Base-by-base conservation (phyloP, 35 echinoderm and acorn worm genomes). In the Amphiura filiformis region DNA sequence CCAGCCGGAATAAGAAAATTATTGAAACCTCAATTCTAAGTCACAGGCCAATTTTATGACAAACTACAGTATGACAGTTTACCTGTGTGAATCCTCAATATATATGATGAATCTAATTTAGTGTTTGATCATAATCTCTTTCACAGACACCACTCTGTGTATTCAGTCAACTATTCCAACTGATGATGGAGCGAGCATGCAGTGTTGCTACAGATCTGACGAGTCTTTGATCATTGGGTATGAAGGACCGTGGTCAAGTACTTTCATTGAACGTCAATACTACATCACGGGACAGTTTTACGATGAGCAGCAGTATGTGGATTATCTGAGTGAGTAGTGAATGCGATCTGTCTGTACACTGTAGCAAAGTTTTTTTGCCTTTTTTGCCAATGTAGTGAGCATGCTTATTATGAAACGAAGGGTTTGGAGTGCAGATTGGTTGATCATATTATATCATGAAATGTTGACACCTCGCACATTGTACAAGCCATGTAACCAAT, bases 151-250 rank as follows among this genome's bases (percentile, higher is more conserved):
- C 91, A 1, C 93, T 93, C 81, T 97, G 91, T 85, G 88, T 91
- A 42, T 84, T 88, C 44, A 91, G 88, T 30, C 30, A 70, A 17
- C 42, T 91, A 13, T 52, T 20, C 88, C 95, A 1, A 47, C 1
- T 41, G 70, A 23, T 20, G 88, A 85, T 34, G 88, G 85, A 18
- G 94, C 94, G 34, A 91, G 95, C 0, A 93, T 93, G 91, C 76
- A 32, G 2, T 97, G 95, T 39, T 93, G 95, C 76, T 97, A 97
- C 64, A 79, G 91, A 34, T 81, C 56, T 35, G 95, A 97, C 65
- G 78, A 83, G 1, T 93, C 95, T 0, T 77, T 97, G 13, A 91
- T 97, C 1, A 49, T 89, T 41, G 95, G 95, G 18, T 97, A 97
- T 76, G 95, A 87, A 1, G 79, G 64, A 0, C 39, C 40, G 3